Base-by-base conservation (phyloP, 92 coral and sea anemone species). In the Bergia sp. region DNA sequence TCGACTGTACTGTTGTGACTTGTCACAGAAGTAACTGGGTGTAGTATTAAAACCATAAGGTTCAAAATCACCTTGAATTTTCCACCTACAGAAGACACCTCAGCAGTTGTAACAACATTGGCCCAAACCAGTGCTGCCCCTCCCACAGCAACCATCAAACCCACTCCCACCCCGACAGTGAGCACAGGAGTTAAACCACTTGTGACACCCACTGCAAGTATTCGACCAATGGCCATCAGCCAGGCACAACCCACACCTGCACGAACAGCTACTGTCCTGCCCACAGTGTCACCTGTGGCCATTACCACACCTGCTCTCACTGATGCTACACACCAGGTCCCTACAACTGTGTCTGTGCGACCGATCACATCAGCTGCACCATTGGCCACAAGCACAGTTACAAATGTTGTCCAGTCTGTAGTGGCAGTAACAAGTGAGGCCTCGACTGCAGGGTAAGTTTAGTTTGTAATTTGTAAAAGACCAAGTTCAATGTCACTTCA, bases 131-230 rank as follows among this genome's bases (percentile, higher is more conserved):
- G 91, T 21, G 90, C 93, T 39, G 96, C 90, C 12, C 98, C 99
- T 38, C 99, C 98, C 43, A 96, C 99, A 21, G 99, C 99, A 21
- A 92, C 99, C 4, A 93, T 96, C 76, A 96, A 96, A 90, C 99
- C 99, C 50, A 96, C 99, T n/a, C 91, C 99, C 29, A 94, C 98
- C 15, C 95, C 99, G 44, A 82, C 93, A 82, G 89, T 78, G 21
- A 82, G 85, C 42, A 81, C 93, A 13, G 64, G 92, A 36, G 91
- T 93, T 79, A 96, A 96, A 89, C 89, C 97, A 42, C 73, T 95
- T n/a, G 92, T 92, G 21, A 91, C 97, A 39, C 98, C 95, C 29
- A 96, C 97, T 21, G 99, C 98, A 4, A 96, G 99, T 61, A 92
- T 96, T 55, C 95, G 99, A 23, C 99, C 99, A 41, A 96, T 96